These are phyloP conservation scores for Pitta sordida DNA, from an alignment of 2,113 vertebrate genomes.

Conservation along the genomic window DNA sequence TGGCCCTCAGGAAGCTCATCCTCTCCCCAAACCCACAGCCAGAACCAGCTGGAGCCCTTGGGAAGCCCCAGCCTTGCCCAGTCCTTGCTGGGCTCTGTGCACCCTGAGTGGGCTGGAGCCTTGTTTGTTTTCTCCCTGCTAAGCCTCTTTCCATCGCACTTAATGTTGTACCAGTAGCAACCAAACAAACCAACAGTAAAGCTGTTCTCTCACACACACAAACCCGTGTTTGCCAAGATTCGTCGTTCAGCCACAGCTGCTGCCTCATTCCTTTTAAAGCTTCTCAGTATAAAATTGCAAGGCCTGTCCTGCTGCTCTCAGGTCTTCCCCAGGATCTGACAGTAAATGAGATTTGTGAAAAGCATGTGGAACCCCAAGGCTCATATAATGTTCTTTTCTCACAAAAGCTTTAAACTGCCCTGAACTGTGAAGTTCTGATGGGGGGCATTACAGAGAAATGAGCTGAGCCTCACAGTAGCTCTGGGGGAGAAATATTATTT, in stretches of 20 bases:
- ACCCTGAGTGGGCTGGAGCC: background rate
- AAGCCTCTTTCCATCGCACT: background rate
- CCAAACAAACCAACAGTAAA: background rate
- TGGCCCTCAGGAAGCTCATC: background rate
- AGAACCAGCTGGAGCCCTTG: background rate
- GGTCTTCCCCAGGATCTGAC: background rate
- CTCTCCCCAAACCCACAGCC: background rate
- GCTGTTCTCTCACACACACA: background rate
- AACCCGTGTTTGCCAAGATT: background rate
- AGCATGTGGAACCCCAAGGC: background rate
- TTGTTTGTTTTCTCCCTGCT: background rate
- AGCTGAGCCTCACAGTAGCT: background rate
- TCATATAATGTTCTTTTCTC: background rate
- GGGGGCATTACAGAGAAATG: background rate
- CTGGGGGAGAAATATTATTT: background rate
- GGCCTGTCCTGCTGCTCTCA: background rate
- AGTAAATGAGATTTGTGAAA: background rate
- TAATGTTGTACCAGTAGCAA: background rate
- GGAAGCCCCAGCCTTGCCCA: background rate
- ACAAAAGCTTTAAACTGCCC: background rate
- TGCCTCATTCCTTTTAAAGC: background rate
- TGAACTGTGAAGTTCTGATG: constrained; percentile 14
- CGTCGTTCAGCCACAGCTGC: background rate
- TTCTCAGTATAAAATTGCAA: background rate
- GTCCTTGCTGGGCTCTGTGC: background rate